Conservation (phyloP, 2,113 vertebrate species). For the Grammomys dolichurus region DNA sequence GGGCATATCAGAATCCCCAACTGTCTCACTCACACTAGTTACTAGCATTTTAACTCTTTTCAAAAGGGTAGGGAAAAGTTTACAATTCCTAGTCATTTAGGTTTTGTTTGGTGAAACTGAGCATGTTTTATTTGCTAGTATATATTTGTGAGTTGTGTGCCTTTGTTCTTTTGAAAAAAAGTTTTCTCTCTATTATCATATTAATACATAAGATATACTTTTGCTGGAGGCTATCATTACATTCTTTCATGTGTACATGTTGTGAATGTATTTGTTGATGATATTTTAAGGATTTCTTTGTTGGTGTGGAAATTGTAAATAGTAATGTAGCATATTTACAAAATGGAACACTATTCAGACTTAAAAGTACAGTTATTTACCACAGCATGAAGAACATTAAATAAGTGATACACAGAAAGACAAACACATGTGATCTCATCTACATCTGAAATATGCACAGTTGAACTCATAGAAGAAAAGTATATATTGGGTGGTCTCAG, state of each 20-base stretch:
- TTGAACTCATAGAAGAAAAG: not conserved
- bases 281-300: not conserved
- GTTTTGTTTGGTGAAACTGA: constrained; percentile 18
- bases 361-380: not conserved
- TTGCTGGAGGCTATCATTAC: not conserved
- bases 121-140: constrained; percentile 28
- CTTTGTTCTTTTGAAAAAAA: not conserved
- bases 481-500: not conserved
- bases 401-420: not conserved
- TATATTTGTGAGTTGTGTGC: not conserved
- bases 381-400: not conserved
- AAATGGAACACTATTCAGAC: not conserved
- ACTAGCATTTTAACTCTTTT: not conserved
- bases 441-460: not conserved
- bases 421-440: not conserved
- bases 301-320: constrained; percentile 19
- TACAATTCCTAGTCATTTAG: not conserved
- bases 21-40: not conserved
- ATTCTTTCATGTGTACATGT: not conserved
- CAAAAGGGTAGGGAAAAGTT: not conserved
- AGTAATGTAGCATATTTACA: not conserved
- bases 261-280: constrained; percentile 12
- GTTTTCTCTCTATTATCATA: not conserved
- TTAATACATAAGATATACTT: not conserved
- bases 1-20: not conserved